Conservation (phyloP, 2,113 vertebrate species). For the Trachemys scripta region DNA sequence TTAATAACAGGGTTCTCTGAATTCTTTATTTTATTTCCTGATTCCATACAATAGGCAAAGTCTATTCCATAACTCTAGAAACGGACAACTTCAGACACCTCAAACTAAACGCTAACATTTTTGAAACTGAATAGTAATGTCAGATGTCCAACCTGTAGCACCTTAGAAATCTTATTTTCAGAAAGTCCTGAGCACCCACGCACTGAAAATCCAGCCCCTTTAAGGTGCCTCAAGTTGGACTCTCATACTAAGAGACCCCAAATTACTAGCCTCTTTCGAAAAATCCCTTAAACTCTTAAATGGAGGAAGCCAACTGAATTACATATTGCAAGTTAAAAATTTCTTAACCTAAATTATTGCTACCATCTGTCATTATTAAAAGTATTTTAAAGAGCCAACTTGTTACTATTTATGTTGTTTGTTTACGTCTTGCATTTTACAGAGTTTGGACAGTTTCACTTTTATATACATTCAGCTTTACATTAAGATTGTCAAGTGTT, state of each 20-base stretch:
- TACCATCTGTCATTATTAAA: background rate
- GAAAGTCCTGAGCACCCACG: background rate
- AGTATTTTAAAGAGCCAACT: background rate
- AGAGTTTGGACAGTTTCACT: background rate
- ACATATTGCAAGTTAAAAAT: background rate
- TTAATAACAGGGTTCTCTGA: background rate
- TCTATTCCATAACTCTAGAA: background rate
- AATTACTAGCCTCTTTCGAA: background rate
- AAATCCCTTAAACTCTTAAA: background rate
- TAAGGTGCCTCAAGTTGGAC: background rate
- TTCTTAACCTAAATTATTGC: background rate
- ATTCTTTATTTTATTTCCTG: background rate
- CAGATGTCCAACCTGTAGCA: background rate
- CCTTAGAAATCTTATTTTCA: background rate
- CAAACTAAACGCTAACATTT: background rate
- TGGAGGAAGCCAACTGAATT: background rate
- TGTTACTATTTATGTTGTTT: background rate
- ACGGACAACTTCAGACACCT: background rate
- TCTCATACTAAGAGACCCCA: background rate
- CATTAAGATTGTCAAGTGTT: background rate
- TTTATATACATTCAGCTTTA: background rate
- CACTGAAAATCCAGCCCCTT: background rate
- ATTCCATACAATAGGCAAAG: background rate
- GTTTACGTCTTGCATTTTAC: background rate
- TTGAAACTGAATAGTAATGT: background rate